A percentile compares a stretch with the other conserved stretches of the same genome.
phyloP scores from a whole-genome alignment of 2,888 invertebrate genomes.

The Thereva unica region DNA sequence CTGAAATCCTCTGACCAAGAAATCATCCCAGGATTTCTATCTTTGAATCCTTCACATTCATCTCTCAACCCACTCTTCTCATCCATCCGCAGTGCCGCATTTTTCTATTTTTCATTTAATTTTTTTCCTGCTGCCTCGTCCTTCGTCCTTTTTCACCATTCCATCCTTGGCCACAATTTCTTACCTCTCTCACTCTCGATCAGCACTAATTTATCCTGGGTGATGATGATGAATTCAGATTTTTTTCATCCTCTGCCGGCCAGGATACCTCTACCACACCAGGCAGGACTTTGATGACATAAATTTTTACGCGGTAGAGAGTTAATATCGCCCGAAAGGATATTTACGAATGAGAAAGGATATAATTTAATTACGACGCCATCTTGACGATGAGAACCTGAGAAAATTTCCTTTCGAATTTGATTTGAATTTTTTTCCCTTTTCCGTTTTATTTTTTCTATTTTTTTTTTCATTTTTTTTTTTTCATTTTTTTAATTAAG shows the following conservation, averaged over 20 bases:
- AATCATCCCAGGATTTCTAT: too few relatives aligned
- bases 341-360: slow-evolving; percentile 32
- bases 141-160: slow-evolving; percentile 14
- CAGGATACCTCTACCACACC: too few relatives aligned
- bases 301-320: slow-evolving; percentile 28
- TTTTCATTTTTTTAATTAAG: too few relatives aligned
- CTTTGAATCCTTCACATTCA: too few relatives aligned
- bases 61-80: too few relatives aligned
- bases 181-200: slow-evolving; percentile 18
- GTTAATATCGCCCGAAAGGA: slow-evolving; percentile 33
- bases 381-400: slow-evolving; percentile 27
- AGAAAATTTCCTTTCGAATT: slow-evolving; percentile 25
- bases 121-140: not conserved
- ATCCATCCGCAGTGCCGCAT: slow-evolving; percentile 3
- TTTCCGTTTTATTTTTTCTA: not conserved
- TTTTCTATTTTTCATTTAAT: slow-evolving; percentile 4
- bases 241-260: not conserved
- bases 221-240: slow-evolving; percentile 34
- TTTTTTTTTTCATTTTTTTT: not conserved
- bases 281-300: slow-evolving; percentile 15
- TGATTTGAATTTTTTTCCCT: slow-evolving; percentile 19
- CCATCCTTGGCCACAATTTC: slow-evolving; percentile 1
- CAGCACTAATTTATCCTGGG: slow-evolving; percentile 32
- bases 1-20: slow-evolving; percentile 8
- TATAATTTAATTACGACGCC: slow-evolving; percentile 33